Evolutionary conservation across 1,140 invertebrate genomes (phyloP).

Genomic region (Coelopa frigida): DNA sequence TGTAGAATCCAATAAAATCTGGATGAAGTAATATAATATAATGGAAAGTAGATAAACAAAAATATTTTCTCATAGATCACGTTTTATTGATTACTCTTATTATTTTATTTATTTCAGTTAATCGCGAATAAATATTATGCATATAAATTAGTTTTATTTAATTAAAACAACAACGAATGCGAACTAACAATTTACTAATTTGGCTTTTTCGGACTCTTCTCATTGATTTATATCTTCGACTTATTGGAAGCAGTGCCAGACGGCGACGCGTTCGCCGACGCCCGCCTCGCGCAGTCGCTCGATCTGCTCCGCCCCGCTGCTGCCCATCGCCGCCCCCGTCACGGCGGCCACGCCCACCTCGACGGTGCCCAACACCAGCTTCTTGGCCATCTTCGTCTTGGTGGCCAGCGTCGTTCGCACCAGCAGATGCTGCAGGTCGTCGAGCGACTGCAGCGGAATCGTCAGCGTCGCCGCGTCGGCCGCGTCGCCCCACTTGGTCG

Average conservation of each 20-base stretch:
- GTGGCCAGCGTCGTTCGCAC: conserved; percentile 34
- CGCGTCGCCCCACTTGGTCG: conserved; percentile 51
- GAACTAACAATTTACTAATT: background rate
- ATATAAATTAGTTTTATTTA: background rate
- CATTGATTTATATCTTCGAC: background rate
- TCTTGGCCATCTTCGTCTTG: conserved; percentile 49
- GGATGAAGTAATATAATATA: no score
- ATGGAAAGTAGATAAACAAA: no score
- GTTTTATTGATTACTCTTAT: no score
- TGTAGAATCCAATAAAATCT: no score
- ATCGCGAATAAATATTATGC: no score
- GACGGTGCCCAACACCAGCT: conserved; percentile 44
- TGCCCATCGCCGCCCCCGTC: conserved; percentile 14
- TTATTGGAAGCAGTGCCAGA: conserved; percentile 32
- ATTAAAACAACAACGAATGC: conserved; percentile 3
- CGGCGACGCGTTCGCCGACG: conserved; percentile 26
- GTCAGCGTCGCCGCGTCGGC: conserved; percentile 42
- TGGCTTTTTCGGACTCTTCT: no score
- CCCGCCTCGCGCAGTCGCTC: conserved; percentile 20
- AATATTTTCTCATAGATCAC: no score
- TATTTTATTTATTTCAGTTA: no score
- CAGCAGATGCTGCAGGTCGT: conserved; percentile 29
- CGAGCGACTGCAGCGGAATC: conserved; percentile 26
- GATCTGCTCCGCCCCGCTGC: conserved; percentile 27
- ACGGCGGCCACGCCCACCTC: conserved; percentile 18